Conservation (phyloP, 2,888 invertebrate species). For the Prosopocoilus inquinatus region DNA sequence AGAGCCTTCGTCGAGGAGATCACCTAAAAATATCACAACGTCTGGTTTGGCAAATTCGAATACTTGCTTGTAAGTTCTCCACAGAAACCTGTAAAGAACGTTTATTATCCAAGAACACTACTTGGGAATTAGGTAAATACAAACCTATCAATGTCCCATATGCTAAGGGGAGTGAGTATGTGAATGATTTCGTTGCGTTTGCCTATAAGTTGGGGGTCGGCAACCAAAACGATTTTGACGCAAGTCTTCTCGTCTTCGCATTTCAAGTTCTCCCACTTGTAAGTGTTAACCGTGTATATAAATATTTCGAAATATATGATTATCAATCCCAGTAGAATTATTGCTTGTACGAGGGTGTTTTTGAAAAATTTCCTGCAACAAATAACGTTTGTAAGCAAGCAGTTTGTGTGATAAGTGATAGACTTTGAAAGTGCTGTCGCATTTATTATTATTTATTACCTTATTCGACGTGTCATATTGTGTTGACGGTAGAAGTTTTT, state of each 20-base stretch:
- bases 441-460: too few relatives aligned
- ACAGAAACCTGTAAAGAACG: slow-evolving; percentile 66
- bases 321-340: slow-evolving; percentile 18
- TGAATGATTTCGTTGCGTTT: slow-evolving; percentile 67
- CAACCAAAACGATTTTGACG: slow-evolving; percentile 56
- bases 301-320: slow-evolving; percentile 42
- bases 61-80: slow-evolving; percentile 74
- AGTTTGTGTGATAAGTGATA: too few relatives aligned
- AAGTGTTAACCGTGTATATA: slow-evolving; percentile 39
- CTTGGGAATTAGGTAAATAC: slow-evolving; percentile 18
- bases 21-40: slow-evolving; percentile 86
- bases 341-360: not conserved
- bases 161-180: slow-evolving; percentile 66
- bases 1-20: slow-evolving; percentile 93
- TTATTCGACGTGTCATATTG: too few relatives aligned
- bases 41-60: slow-evolving; percentile 73
- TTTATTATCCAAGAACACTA: not conserved
- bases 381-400: too few relatives aligned
- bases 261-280: slow-evolving; percentile 39
- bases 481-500: too few relatives aligned
- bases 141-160: slow-evolving; percentile 89
- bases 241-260: slow-evolving; percentile 42
- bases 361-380: not conserved
- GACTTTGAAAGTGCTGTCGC: too few relatives aligned
- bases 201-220: slow-evolving; percentile 93